Base-by-base conservation (phyloP, 1,140 invertebrate genomes). In the Drosophila ohnishii region DNA sequence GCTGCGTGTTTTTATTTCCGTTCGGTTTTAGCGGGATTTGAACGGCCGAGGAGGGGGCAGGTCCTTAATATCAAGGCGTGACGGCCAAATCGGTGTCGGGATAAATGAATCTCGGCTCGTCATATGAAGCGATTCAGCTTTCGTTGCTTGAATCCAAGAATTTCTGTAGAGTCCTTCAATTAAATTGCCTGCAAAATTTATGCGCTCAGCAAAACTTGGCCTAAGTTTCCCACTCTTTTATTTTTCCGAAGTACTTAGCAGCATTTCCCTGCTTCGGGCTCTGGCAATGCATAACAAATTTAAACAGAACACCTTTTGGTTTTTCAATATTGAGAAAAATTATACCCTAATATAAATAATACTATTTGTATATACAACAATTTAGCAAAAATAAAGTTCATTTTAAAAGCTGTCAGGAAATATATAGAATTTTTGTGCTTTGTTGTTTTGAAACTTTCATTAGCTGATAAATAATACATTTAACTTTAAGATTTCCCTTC, bases 151-250 rank as follows among this genome's bases (percentile, higher is more conserved):
- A 62, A 80, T 77, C 50, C 63, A 58, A 65, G 71, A 85, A 75
- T 75, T 37, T 72, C 39, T 51, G 7, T n/a, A 47, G 61, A 50
- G 51, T 67, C 76, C 64, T 63, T 77, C 76, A 87, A 87, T 87
- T 88, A 87, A 88, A 87, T 84, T 87, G 80, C 51, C 58, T 77
- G 76, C 70, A 88, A 83, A 88, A 83, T 87, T 77, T 34, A 73
- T 87, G 63, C 45, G 61, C 58, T 51, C 30, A 51, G 48, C 45
- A 30, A 11, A 59, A 58, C 44, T 40, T 32, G n/a, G 34, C 16
- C 13, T 6, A 11, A 48, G 19, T 39, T 50, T 22, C 34, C 9
- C 25, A 22, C 28, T 34, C 11, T 1, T 9, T 59, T n/a, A 14
- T 30, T 34, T 45, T 45, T 28, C 30, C 13, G 11, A 5, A 37